These are phyloP conservation scores for Cariama cristata DNA, from an alignment of 2,113 vertebrate species.

Conservation along the genomic window DNA sequence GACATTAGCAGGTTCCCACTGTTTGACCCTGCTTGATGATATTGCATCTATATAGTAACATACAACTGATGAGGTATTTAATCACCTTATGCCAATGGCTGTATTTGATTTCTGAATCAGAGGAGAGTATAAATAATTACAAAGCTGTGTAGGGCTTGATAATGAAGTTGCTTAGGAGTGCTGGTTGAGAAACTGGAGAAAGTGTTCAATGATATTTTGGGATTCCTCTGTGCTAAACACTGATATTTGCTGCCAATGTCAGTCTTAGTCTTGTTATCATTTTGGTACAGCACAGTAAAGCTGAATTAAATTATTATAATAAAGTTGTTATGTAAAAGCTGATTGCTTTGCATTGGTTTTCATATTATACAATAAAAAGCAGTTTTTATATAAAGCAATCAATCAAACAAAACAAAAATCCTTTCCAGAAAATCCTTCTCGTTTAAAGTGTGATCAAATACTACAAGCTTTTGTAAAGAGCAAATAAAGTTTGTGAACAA, in stretches of 20 bases:
- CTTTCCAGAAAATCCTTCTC: conserved; percentile 30
- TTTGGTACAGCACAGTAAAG: neutral
- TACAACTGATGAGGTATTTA: neutral
- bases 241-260: neutral
- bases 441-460: conserved; percentile 1
- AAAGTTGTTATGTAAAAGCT: conserved; percentile 20
- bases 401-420: conserved; percentile 27
- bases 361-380: conserved; percentile 37
- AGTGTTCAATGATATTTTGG: neutral
- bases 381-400: conserved; percentile 13
- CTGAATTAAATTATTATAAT: conserved; percentile 39
- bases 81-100: neutral
- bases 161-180: neutral
- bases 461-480: conserved; percentile 34
- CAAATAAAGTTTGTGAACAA: conserved; percentile 27
- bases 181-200: neutral
- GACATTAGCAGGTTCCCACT: neutral
- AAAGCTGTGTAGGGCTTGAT: neutral
- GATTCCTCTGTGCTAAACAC: neutral
- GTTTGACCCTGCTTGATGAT: neutral
- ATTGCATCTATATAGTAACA: neutral
- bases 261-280: neutral
- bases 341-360: neutral
- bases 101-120: neutral
- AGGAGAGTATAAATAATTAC: neutral